Percentiles rank a stretch among this genome's conserved stretches.
Conservation (phyloP, 2,888 invertebrate genomes). For the Lasius fuliginosus region DNA sequence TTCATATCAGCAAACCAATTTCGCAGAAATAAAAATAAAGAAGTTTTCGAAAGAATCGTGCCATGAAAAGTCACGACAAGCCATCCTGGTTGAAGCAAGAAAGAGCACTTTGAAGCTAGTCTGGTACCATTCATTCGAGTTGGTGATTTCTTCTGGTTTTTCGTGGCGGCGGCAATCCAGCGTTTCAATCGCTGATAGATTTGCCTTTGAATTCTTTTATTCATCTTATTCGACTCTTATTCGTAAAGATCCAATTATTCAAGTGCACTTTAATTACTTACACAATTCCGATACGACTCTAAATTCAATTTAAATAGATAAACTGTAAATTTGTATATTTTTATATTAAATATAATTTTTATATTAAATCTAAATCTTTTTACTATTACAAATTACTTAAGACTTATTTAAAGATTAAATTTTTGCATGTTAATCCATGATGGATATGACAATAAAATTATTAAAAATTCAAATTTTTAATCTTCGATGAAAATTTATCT, state of each 20-base stretch:
- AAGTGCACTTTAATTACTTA: slow-evolving; percentile 26
- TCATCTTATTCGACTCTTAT: not conserved
- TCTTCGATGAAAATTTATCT: no score
- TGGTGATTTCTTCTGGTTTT: slow-evolving; percentile 42
- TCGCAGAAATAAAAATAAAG: slow-evolving; percentile 48
- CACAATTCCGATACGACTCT: not conserved
- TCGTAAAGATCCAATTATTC: slow-evolving; percentile 15
- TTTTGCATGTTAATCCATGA: not conserved
- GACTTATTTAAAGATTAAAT: not conserved
- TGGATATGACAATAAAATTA: not conserved
- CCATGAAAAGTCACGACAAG: slow-evolving; percentile 43
- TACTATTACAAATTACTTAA: not conserved
- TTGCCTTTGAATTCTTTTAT: slow-evolving; percentile 35
- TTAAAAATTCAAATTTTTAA: not conserved
- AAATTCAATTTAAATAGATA: not conserved
- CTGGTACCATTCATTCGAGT: slow-evolving; percentile 30
- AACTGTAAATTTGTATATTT: not conserved
- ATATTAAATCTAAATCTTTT: not conserved
- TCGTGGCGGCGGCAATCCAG: slow-evolving; percentile 35
- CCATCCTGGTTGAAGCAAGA: slow-evolving; percentile 40
- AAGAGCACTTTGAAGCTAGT: slow-evolving; percentile 47
- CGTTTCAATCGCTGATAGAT: slow-evolving; percentile 33
- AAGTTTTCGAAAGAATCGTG: slow-evolving; percentile 59
- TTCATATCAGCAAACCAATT: slow-evolving; percentile 33
- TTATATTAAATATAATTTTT: no score